Evolutionary conservation across 1,140 invertebrate species (phyloP), one percentile per base, ranked within the genome.

Genomic region (Nasonia longicornis): DNA sequence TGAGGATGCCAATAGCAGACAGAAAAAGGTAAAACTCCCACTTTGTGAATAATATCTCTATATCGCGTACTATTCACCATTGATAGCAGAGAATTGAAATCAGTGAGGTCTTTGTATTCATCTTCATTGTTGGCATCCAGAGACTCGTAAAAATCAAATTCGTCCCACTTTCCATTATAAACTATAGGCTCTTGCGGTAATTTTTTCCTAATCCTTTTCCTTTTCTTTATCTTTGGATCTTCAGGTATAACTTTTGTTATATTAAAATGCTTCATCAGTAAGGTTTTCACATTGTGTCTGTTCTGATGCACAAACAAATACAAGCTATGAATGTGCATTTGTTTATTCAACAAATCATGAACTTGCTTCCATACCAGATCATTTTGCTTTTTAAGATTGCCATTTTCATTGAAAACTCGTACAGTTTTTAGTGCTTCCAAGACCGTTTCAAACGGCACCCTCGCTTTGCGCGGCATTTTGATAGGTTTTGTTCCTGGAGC

Each of bases 41-140:
- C 48, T 75, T 82, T 79, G n/a, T 78, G 70, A 42, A 82, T 82
- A 58, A 16, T 69, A 69, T 82, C 35, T 58, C 74, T 82, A 22
- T 52, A 75, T 74, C 67, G 35, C 20, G 78, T 38, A 52, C 45
- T 82, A 12, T 74, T 75, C 52, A 67, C 73, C 69, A 80, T 80
- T 16, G 48, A 12, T 3, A 73, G 26, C 52, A 82, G 67, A 38
- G 22, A 12, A 45, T 42, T 38, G 11, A 82, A 69, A 67, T 74
- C 72, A 75, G n/a, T 74, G 29, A 63, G 7, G 26, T 64, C 38
- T 58, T 42, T 64, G 67, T 77, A 3, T 67, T 35, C 38, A 66
- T 58, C 42, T 79, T 75, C 45, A 22, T 31, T 66, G 35, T 74
- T 22, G 29, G 3, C 29, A 77, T 77, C 76, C 12, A 75, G 22